Percentiles rank a stretch among this genome's conserved stretches.
Evolutionary conservation across 2,797 vertebrate genomes (phyloP).

Genomic region (Argentina silus): DNA sequence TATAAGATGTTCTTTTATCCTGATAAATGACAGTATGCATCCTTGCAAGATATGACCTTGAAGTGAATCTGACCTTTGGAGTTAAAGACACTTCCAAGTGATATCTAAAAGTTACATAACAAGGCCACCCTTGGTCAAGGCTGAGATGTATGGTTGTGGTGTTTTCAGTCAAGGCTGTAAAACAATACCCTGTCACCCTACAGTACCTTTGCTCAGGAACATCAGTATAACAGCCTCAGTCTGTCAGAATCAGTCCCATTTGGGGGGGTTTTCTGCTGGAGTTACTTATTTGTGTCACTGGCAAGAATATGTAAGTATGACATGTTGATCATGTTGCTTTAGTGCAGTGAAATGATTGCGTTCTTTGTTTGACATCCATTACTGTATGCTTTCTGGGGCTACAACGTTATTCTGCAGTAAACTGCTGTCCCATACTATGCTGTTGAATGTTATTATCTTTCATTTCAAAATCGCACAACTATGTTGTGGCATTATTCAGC

Average conservation of each 20-base stretch:
- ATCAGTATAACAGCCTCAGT: slow-evolving; percentile 23
- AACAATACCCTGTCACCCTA: neutral
- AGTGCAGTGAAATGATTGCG: neutral
- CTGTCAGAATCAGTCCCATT: slow-evolving; percentile 6
- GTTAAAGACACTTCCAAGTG: neutral
- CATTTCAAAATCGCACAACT: too few species aligned
- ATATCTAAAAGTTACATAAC: slow-evolving; percentile 21
- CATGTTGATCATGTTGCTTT: neutral
- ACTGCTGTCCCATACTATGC: neutral
- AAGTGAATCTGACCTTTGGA: slow-evolving; percentile 10
- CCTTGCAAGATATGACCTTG: neutral
- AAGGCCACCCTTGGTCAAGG: slow-evolving; percentile 5
- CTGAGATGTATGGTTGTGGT: slow-evolving; percentile 5
- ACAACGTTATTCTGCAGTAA: neutral
- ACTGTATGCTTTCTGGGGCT: neutral
- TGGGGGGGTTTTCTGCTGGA: slow-evolving; percentile 5
- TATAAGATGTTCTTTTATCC: neutral
- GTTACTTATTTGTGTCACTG: neutral
- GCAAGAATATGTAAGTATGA: slow-evolving; percentile 27
- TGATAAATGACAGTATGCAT: neutral
- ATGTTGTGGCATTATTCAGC: too few species aligned
- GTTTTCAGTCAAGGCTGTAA: slow-evolving; percentile 38
- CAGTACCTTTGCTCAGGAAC: slow-evolving; percentile 37
- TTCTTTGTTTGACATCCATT: neutral
- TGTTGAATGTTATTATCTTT: neutral